Conservation (phyloP, 2,888 invertebrate genomes). For the Arenicola marina region DNA sequence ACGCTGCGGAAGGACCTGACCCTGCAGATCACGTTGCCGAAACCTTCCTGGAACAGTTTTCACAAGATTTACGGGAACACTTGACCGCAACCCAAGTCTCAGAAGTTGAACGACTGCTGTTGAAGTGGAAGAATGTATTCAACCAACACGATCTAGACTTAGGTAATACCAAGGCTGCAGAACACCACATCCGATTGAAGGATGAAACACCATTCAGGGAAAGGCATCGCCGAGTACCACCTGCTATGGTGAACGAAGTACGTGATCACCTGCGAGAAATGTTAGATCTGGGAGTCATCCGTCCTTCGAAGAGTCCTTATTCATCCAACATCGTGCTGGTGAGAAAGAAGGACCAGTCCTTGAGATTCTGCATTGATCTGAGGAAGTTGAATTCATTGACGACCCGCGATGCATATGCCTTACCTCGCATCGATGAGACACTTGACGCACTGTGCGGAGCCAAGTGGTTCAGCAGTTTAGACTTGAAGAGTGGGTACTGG, state of each 20-base stretch:
- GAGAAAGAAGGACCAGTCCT: not conserved
- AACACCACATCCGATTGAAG: not conserved
- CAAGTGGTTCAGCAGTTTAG: not conserved
- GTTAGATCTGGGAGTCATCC: not conserved
- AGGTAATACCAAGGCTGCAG: not conserved
- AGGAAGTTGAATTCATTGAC: not conserved
- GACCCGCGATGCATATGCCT: not conserved
- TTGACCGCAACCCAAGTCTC: too few species aligned
- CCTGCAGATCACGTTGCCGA: too few species aligned
- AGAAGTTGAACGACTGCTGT: not conserved
- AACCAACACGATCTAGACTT: not conserved
- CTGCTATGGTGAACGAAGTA: not conserved
- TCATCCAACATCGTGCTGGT: conserved; percentile 1
- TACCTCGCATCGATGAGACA: not conserved
- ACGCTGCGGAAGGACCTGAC: too few species aligned
- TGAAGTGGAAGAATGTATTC: not conserved
- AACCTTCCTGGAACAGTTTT: too few species aligned
- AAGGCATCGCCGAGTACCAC: not conserved
- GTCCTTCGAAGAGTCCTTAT: not conserved
- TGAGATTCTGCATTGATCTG: not conserved
- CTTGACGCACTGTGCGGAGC: not conserved
- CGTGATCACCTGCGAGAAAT: not conserved
- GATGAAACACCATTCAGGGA: not conserved
- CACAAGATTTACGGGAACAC: too few species aligned
- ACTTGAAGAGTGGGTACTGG: not conserved